A percentile compares a stretch with the other conserved stretches of the same genome.
Conservation (phyloP, 2,888 invertebrate species). For the Ypsolopha scabrella region DNA sequence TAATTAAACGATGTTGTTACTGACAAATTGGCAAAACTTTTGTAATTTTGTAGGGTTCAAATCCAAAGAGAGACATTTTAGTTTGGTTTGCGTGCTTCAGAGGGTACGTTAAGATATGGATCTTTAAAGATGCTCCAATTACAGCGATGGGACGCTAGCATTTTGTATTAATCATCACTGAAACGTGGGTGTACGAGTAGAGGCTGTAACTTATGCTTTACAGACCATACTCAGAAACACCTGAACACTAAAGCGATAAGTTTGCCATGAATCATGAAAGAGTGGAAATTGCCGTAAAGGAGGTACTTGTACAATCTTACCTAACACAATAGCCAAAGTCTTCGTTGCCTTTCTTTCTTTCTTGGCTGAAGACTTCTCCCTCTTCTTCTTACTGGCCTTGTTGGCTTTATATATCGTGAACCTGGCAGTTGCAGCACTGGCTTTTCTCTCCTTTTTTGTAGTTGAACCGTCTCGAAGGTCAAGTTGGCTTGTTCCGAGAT, state of each 20-base stretch:
- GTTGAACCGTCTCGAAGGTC: constrained; percentile 52
- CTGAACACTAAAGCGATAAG: no score
- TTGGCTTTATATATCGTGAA: constrained; percentile 95
- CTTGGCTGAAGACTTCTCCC: constrained; percentile 93
- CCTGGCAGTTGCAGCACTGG: constrained; percentile 75
- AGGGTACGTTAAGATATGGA: neutral
- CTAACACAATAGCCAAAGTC: constrained; percentile 97
- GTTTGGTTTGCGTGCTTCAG: no score
- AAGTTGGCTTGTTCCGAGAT: constrained; percentile 44
- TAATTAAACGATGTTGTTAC: neutral
- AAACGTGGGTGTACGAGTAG: no score
- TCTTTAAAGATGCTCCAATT: neutral
- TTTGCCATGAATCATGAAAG: no score
- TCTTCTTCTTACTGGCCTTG: constrained; percentile 94
- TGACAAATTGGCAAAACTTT: neutral
- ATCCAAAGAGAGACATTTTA: neutral
- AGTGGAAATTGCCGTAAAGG: no score
- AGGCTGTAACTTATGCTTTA: no score
- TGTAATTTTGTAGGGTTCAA: neutral
- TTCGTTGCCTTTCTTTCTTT: constrained; percentile 98
- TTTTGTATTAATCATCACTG: no score
- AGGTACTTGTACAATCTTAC: constrained; percentile 66
- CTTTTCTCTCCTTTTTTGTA: constrained; percentile 80
- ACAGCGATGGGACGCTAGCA: no score
- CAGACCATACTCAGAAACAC: no score